A percentile compares a stretch with the other conserved stretches of the same genome.
These are phyloP conservation scores for Montipora capricornis DNA, from an alignment of 64 coral and sea anemone species.

Conservation along the genomic window DNA sequence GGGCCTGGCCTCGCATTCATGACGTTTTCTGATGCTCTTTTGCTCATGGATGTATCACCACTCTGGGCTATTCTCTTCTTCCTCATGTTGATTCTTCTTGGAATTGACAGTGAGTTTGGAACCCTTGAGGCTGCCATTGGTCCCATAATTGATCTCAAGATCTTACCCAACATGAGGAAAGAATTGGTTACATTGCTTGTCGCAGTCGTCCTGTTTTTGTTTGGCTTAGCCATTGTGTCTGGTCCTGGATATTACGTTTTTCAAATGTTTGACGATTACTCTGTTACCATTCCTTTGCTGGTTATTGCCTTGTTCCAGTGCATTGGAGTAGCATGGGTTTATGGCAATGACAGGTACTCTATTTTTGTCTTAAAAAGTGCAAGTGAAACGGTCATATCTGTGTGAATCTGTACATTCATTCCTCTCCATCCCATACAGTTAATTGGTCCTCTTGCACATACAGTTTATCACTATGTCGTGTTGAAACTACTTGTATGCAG, in stretches of 20 bases:
- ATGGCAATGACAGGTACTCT: conserved; percentile 90
- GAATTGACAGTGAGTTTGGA: conserved; percentile 96
- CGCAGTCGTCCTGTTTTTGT: conserved; percentile 69
- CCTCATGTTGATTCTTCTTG: conserved; percentile 90
- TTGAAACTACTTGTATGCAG: no score
- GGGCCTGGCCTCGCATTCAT: conserved; percentile 97
- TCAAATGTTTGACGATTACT: conserved; percentile 97
- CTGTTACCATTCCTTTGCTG: conserved; percentile 89
- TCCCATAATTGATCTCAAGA: conserved; percentile 88
- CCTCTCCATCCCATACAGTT: no score
- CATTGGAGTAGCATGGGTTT: conserved; percentile 96
- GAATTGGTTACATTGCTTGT: conserved; percentile 78
- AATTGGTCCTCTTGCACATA: no score
- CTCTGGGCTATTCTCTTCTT: conserved; percentile 97
- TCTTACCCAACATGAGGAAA: conserved; percentile 87
- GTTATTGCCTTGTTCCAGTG: conserved; percentile 96
- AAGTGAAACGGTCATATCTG: no score
- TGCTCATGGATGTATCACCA: conserved; percentile 94
- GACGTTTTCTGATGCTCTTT: conserved; percentile 93
- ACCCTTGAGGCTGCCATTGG: conserved; percentile 97
- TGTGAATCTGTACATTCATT: no score
- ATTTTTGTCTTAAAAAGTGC: background rate
- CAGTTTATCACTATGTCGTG: no score
- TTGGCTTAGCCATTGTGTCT: conserved; percentile 86
- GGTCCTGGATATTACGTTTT: conserved; percentile 93